Percentiles rank a stretch among this genome's conserved stretches.
Conservation (phyloP, 2,888 invertebrate genomes). For the Thymelicus sylvestris region DNA sequence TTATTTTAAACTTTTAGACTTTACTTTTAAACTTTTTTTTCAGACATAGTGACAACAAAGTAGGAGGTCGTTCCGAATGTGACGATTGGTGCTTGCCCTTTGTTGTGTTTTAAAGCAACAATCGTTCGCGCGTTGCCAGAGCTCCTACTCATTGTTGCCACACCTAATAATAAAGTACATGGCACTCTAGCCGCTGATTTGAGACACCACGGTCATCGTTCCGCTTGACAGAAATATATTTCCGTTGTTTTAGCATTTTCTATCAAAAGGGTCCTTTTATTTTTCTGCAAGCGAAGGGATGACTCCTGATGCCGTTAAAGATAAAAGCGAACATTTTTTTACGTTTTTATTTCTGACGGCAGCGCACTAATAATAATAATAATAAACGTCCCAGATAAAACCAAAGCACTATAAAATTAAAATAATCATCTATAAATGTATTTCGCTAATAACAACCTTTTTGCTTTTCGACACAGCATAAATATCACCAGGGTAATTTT, state of each 20-base stretch:
- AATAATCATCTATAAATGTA: constrained; percentile 39
- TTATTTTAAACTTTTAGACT: constrained; percentile 44
- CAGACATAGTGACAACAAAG: constrained; percentile 77
- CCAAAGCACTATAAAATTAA: constrained; percentile 69
- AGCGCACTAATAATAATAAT: constrained; percentile 51
- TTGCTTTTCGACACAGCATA: constrained; percentile 42
- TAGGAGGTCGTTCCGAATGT: constrained; percentile 74
- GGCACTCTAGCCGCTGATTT: constrained; percentile 82
- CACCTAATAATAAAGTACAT: constrained; percentile 71
- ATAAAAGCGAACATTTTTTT: constrained; percentile 53
- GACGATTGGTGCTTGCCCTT: constrained; percentile 69
- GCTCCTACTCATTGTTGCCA: constrained; percentile 80
- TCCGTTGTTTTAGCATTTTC: constrained; percentile 20
- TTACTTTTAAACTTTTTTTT: too few relatives aligned
- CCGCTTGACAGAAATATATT: constrained; percentile 66
- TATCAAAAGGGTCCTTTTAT: constrained; percentile 36
- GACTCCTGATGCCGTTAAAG: constrained; percentile 62
- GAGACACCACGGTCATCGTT: constrained; percentile 79
- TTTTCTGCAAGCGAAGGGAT: constrained; percentile 73
- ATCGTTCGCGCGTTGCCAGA: constrained; percentile 63
- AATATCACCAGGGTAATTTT: constrained; percentile 25
- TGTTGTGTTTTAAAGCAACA: constrained; percentile 60
- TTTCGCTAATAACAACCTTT: constrained; percentile 35
- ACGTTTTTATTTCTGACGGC: constrained; percentile 62
- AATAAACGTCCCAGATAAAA: constrained; percentile 75